These are phyloP conservation scores for Neoitamus cyanurus DNA, from an alignment of 2,888 invertebrate genomes.

Conservation along the genomic window DNA sequence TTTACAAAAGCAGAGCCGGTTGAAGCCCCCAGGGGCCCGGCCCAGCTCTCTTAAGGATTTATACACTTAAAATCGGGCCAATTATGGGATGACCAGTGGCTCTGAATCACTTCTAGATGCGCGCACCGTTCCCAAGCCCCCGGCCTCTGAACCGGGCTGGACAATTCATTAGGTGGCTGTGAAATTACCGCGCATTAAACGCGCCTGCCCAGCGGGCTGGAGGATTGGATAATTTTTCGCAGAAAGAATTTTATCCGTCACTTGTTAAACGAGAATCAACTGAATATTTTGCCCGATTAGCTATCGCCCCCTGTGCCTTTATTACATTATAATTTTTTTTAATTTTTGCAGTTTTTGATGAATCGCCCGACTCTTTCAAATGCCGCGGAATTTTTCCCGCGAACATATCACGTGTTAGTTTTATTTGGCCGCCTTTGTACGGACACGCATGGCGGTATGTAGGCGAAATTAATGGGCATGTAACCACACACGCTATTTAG, in stretches of 20 bases:
- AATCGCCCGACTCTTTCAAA: too few species aligned
- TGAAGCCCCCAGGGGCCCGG: neutral
- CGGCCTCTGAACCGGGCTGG: neutral
- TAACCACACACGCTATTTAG: neutral
- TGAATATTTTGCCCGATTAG: neutral
- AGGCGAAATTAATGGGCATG: neutral
- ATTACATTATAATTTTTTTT: neutral
- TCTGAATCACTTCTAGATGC: neutral
- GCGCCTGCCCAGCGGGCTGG: neutral
- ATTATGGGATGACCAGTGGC: neutral
- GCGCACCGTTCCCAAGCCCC: too few species aligned
- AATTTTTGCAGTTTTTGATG: too few species aligned
- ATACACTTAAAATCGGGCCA: constrained; percentile 10
- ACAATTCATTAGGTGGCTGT: constrained; percentile 19
- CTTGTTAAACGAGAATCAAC: neutral
- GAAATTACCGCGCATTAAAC: neutral
- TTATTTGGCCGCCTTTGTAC: neutral
- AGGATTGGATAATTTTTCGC: neutral
- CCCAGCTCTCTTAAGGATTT: constrained; percentile 4
- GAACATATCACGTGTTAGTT: neutral
- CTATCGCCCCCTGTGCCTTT: neutral
- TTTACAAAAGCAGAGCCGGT: constrained; percentile 11
- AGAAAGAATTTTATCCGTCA: neutral
- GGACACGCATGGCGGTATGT: neutral
- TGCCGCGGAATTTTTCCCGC: too few species aligned